These are phyloP conservation scores for Synergus itoensis DNA, from an alignment of 2,888 invertebrate species.

Conservation along the genomic window DNA sequence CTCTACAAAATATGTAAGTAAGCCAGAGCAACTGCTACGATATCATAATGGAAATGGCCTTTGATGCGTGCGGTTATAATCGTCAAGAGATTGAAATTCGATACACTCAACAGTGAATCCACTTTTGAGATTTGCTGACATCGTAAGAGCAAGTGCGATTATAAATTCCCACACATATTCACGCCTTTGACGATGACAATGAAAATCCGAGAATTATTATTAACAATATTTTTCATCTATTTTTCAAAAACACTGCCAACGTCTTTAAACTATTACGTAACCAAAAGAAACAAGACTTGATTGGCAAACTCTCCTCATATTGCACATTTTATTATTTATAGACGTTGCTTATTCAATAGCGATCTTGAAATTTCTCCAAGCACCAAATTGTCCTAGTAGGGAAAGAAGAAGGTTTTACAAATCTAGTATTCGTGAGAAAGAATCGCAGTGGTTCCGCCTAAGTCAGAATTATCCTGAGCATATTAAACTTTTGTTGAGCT, in stretches of 20 bases:
- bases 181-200: constrained; percentile 41
- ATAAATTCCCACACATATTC: neutral
- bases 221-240: constrained; percentile 35
- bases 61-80: constrained; percentile 39
- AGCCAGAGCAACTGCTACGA: constrained; percentile 53
- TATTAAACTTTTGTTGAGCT: neutral
- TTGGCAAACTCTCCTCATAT: constrained; percentile 4
- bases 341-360: neutral
- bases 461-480: constrained; percentile 48
- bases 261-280: constrained; percentile 28
- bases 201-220: constrained; percentile 38
- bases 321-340: neutral
- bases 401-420: constrained; percentile 1
- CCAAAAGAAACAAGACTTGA: constrained; percentile 22
- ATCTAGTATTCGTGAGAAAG: neutral
- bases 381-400: neutral
- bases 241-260: constrained; percentile 42
- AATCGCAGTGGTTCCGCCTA: constrained; percentile 21
- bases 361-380: neutral
- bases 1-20: constrained; percentile 56
- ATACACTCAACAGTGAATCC: constrained; percentile 18
- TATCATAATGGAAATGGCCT: constrained; percentile 48
- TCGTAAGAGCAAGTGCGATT: constrained; percentile 23
- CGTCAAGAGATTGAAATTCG: constrained; percentile 14
- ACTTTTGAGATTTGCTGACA: neutral